Evolutionary conservation across 2,113 vertebrate species (phyloP).

Genomic region (Misgurnus anguillicaudatus): DNA sequence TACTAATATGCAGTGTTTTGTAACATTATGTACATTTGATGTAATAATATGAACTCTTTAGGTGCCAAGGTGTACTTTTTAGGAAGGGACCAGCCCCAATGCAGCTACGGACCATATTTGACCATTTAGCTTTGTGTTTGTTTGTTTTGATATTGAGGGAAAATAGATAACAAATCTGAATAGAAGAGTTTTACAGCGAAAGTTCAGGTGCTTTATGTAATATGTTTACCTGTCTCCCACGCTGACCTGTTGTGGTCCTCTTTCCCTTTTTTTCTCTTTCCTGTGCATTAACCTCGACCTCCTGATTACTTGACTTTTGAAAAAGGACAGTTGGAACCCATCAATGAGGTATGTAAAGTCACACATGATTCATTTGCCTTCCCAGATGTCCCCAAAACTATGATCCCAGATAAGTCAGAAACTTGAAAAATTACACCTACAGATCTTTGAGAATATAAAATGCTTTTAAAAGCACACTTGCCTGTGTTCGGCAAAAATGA

Average conservation of each 20-base stretch:
- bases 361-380: not conserved
- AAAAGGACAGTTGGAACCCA: slow-evolving; percentile 94
- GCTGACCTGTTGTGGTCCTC: slow-evolving; percentile 43
- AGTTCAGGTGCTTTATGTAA: not conserved
- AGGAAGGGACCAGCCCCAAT: too few relatives aligned
- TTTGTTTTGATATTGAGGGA: too few relatives aligned
- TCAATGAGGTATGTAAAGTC: slow-evolving; percentile 82
- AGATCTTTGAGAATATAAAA: not conserved
- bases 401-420: not conserved
- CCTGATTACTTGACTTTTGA: slow-evolving; percentile 68
- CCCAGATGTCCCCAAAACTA: not conserved
- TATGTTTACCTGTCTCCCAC: not conserved
- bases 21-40: too few relatives aligned
- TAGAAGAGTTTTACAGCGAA: not conserved
- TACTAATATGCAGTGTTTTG: too few relatives aligned
- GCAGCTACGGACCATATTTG: too few relatives aligned
- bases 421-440: not conserved
- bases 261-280: slow-evolving; percentile 17
- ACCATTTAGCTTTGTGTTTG: too few relatives aligned
- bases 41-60: too few relatives aligned
- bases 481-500: not conserved
- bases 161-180: too few relatives aligned
- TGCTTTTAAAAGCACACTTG: not conserved
- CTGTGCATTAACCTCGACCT: not conserved
- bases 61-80: too few relatives aligned